A percentile compares a stretch with the other conserved stretches of the same genome.
Evolutionary conservation across 2,113 vertebrate species (phyloP).

Genomic region (Serranochromis macrocephalus): DNA sequence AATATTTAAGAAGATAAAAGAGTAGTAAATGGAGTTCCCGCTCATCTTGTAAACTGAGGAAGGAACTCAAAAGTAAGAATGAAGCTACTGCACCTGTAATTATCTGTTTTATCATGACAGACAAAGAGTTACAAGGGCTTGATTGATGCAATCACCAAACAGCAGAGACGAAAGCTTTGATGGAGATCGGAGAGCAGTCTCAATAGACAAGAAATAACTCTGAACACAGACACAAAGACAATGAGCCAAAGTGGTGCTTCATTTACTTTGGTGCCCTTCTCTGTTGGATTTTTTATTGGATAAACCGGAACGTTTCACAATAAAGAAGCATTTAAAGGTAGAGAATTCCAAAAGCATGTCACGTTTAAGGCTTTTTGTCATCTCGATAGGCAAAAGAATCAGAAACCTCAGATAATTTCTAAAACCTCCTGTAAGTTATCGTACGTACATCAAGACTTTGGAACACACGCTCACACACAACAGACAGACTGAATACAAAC

Average conservation of each 20-base stretch:
- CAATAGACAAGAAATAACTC: background rate
- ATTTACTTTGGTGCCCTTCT: background rate
- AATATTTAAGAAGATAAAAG: slow-evolving; percentile 16
- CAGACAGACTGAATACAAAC: background rate
- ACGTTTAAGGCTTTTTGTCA: background rate
- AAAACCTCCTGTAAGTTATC: background rate
- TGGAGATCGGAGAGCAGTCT: background rate
- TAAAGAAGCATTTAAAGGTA: background rate
- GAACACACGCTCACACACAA: background rate
- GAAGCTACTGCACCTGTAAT: background rate
- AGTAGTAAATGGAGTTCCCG: background rate
- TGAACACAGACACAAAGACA: background rate
- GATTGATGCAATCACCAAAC: background rate
- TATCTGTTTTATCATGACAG: background rate
- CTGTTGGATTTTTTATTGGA: background rate
- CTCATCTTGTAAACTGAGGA: background rate
- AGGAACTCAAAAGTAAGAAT: background rate
- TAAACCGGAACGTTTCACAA: background rate
- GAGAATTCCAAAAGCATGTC: background rate
- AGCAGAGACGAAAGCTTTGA: background rate
- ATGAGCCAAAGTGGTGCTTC: background rate
- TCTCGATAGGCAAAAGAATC: background rate
- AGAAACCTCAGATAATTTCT: background rate
- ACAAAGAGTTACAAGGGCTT: background rate
- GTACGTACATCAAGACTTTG: background rate